Evolutionary conservation across 2,113 vertebrate species (phyloP), one percentile per base, ranked within the genome.

Genomic region (Suricata suricatta): DNA sequence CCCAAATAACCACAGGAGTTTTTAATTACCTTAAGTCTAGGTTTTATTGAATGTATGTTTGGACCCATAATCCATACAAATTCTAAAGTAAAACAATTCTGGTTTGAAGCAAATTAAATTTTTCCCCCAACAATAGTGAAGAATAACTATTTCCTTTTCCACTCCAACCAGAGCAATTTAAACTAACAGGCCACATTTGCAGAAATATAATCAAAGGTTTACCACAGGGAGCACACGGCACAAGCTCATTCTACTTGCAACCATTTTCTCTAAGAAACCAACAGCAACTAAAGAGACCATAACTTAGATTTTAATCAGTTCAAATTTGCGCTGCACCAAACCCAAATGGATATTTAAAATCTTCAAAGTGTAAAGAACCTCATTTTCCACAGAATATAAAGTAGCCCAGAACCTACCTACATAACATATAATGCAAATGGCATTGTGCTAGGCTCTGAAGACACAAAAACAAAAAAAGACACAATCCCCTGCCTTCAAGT

Each of bases 1-100:
- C 60, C 71, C 92, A 98, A 97, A 96, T 81, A 97, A 93, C 63
- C 35, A 96, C 87, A 98, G 92, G 88, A 2, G 64, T 86, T 98
- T 98, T 90, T 97, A 95, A 91, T 86, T 98, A 90, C 74, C 83
- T 93, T 84, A 95, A 91, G 84, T 97, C 96, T 97, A 88, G 96
- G 89, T 64, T 95, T 96, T 76, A 97, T 12, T 92, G 92, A 16
- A 85, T 90, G 81, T 96, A 41, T 88, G 3, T 97, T 98, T 98
- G 83, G 84, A 97, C 93, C 86, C 68, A 93, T 72, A 60, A 97
- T 92, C 41, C 74, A 84, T 69, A 69, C 68, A 60, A 97, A 86
- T 91, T 97, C 68, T 79, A 74, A 98, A 98, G 90, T 91, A 97
- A 98, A 98, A 97, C 91, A 96, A 96, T 84, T 96, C 94, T 98